These are phyloP conservation scores for Asteroscopus sphinx DNA, from an alignment of 2,888 invertebrate species.

Conservation along the genomic window DNA sequence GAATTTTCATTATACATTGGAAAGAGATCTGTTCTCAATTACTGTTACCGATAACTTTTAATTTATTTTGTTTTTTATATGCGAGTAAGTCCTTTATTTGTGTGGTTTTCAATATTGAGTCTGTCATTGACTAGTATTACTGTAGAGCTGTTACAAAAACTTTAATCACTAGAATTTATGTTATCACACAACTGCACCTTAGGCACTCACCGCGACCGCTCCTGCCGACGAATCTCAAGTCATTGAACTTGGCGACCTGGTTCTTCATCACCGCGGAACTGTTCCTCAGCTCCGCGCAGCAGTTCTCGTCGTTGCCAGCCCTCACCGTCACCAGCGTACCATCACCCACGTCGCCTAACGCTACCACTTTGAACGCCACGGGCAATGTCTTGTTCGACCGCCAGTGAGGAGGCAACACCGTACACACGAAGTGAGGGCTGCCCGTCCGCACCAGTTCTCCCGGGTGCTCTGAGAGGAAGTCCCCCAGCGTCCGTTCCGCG, in stretches of 20 bases:
- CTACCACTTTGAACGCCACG: conserved; percentile 98
- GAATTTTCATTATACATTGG: conserved; percentile 4
- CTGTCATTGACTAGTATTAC: not conserved
- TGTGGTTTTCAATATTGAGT: not conserved
- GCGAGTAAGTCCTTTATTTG: not conserved
- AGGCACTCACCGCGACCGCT: conserved; percentile 98
- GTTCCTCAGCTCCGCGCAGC: conserved; percentile 98
- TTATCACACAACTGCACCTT: conserved; percentile 86
- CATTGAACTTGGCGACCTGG: conserved; percentile 99
- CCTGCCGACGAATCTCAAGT: conserved; percentile 99
- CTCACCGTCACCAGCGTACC: conserved; percentile 98
- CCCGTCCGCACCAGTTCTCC: conserved; percentile 97
- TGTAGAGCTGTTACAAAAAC: conserved; percentile 5
- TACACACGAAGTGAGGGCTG: conserved; percentile 98
- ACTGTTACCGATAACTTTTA: not conserved
- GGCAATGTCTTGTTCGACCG: conserved; percentile 99
- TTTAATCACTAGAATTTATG: conserved; percentile 59
- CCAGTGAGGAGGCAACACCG: conserved; percentile 98
- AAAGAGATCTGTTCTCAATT: conserved; percentile 11
- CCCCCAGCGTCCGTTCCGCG: conserved; percentile 96
- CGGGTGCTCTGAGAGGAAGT: conserved; percentile 96
- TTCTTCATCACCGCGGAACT: conserved; percentile 99
- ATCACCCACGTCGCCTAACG: conserved; percentile 97
- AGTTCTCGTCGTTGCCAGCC: conserved; percentile 99
- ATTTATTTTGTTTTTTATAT: conserved; percentile 16